Conservation (phyloP, 2,113 vertebrate species). For the Neotoma lepida region DNA sequence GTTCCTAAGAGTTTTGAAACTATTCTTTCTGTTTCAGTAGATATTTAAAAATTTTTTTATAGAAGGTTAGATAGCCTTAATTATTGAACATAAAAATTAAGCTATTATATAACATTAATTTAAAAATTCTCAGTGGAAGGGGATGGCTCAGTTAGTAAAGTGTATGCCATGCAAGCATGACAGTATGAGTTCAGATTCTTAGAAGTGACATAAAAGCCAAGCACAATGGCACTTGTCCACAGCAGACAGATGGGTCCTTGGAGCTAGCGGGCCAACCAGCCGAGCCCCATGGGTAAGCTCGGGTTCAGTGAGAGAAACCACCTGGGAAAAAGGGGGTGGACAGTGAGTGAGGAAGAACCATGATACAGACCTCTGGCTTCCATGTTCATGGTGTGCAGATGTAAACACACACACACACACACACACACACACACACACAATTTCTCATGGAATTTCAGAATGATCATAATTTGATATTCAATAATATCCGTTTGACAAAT, state of each 20-base stretch:
- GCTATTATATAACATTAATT: background rate
- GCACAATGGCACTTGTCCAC: too few relatives aligned
- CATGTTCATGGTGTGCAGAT: too few relatives aligned
- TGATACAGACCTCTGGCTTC: background rate
- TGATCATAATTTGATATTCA: background rate
- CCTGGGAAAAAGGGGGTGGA: too few relatives aligned
- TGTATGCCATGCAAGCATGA: background rate
- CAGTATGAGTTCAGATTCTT: background rate
- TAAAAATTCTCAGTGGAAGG: background rate
- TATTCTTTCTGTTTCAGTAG: background rate
- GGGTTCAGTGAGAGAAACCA: background rate
- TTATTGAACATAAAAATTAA: background rate
- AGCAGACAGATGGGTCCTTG: background rate
- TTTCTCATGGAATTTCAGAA: slow-evolving; percentile 13
- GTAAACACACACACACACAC: background rate
- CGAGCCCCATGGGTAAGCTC: background rate
- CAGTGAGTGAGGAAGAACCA: background rate
- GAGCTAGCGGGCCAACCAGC: background rate
- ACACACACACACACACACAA: background rate
- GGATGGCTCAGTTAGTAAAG: background rate
- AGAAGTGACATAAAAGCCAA: background rate
- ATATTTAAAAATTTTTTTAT: background rate
- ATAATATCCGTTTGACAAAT: background rate
- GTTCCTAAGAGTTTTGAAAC: slow-evolving; percentile 4
- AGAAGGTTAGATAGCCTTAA: background rate